Evolutionary conservation across 2,888 invertebrate species (phyloP).

Genomic region (Auanema freiburgensis): DNA sequence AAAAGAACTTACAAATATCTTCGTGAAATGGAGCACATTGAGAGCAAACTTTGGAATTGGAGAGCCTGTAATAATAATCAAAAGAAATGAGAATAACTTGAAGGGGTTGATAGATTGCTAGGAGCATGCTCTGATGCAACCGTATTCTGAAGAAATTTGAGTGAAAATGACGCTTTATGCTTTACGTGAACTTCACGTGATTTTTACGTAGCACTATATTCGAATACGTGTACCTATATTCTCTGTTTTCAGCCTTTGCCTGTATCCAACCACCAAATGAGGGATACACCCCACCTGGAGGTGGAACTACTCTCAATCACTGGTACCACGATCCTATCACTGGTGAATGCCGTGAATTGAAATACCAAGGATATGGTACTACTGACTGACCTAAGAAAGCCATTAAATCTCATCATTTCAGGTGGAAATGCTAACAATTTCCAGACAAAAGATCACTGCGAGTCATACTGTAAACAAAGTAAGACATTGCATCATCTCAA

Average conservation of each 20-base stretch:
- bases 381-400: not conserved
- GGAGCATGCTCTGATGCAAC: no score
- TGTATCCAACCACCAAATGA: slow-evolving; percentile 63
- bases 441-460: slow-evolving; percentile 64
- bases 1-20: no score
- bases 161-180: no score
- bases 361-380: slow-evolving; percentile 55
- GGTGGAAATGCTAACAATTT: slow-evolving; percentile 62
- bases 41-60: no score
- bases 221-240: no score
- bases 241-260: slow-evolving; percentile 54
- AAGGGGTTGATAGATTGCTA: no score
- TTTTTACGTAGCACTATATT: no score
- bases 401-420: not conserved
- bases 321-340: slow-evolving; percentile 63
- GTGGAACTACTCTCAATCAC: slow-evolving; percentile 62
- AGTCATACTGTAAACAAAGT: slow-evolving; percentile 64
- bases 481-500: slow-evolving; percentile 22
- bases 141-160: no score
- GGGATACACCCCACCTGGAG: slow-evolving; percentile 62
- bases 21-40: no score
- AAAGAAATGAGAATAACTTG: no score
- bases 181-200: no score
- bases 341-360: slow-evolving; percentile 60
- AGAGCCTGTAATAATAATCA: no score